A percentile compares a stretch with the other conserved stretches of the same genome.
These are phyloP conservation scores for Cephus pygmeus DNA, from an alignment of 2,888 invertebrate genomes.

Conservation along the genomic window DNA sequence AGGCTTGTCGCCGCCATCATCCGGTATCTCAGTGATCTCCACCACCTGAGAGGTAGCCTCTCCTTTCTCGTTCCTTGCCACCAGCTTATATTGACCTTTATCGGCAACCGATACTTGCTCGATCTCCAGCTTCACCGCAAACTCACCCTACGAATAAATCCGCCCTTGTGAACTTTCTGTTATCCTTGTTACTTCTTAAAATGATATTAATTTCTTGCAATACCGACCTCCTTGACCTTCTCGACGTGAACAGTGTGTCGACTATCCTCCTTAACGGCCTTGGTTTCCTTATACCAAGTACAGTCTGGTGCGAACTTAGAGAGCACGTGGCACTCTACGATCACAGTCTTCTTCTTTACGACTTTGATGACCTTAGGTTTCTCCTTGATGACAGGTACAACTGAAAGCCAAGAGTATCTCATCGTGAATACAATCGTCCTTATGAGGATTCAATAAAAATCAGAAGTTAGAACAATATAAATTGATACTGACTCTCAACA, in stretches of 20 bases:
- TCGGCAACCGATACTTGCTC: conserved; percentile 83
- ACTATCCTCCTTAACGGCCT: conserved; percentile 80
- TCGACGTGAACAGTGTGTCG: conserved; percentile 82
- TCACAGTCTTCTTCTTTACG: conserved; percentile 90
- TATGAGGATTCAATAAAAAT: conserved; percentile 9
- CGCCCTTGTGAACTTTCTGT: not conserved
- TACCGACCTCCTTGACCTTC: conserved; percentile 80
- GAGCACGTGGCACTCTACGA: conserved; percentile 93
- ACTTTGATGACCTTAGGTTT: conserved; percentile 92
- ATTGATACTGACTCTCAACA: conserved; percentile 87
- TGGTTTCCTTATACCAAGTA: conserved; percentile 92
- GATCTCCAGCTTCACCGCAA: conserved; percentile 90
- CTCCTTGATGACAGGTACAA: conserved; percentile 93
- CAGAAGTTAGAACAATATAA: not conserved
- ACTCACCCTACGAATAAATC: conserved; percentile 78
- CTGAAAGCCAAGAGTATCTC: conserved; percentile 64
- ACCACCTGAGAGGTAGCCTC: conserved; percentile 91
- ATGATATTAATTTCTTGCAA: not conserved
- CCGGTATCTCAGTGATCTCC: conserved; percentile 85
- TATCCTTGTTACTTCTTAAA: not conserved
- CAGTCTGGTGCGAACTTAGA: conserved; percentile 94
- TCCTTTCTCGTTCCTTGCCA: conserved; percentile 93
- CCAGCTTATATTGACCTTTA: conserved; percentile 89
- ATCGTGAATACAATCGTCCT: not conserved
- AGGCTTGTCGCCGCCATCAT: conserved; percentile 82